Base-by-base conservation (phyloP, 2,113 vertebrate genomes). In the Cinclus mexicanus region DNA sequence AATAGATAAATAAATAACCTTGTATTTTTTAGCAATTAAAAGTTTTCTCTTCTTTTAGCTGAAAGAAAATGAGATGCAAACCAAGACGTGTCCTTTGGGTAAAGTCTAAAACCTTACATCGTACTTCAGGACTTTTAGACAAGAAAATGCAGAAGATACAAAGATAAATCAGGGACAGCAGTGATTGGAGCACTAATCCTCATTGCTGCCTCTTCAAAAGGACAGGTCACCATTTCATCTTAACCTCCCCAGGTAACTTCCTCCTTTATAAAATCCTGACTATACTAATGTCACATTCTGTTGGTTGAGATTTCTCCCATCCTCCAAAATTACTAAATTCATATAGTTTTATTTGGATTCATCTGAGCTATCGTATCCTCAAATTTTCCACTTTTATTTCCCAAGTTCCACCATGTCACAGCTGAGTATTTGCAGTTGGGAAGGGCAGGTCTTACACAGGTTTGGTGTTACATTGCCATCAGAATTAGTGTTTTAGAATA, bases 201-300 rank as follows among this genome's bases (percentile, higher is more conserved):
- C 14, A 16, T 12, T 60, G 3, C 7, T 72, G 1, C 31, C 19
- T 82, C 12, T 83, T 55, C 31, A 79, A 18, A 5, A 72, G 25
- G 23, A 3, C 8, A 60, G 26, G 10, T 3, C 10, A 67, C 11
- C 3, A 35, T 81, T 87, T 74, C 22, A 31, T 35, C 17, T 29
- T 78, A 49, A 16, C 5, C 1, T 39, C 1, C 5, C 17, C 14
- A 55, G 4, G 1, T 21, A 49, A n/a, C 18, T 65, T 74, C 19
- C 6, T 69, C 16, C 17, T 69, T 25, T 47, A 10, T 42, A 55
- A 83, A 91, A 44, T 44, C 23, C 16, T 64, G 6, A 52, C 8
- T 56, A 2, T 41, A 46, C 49, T 83, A 2, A 55, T 79, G 75
- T 86, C 44, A 55, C 4, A 11, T 71, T 63, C 18, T 29, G 0